These are phyloP conservation scores for Sorex maritimensis DNA, from an alignment of 2,797 vertebrate genomes.

Conservation along the genomic window DNA sequence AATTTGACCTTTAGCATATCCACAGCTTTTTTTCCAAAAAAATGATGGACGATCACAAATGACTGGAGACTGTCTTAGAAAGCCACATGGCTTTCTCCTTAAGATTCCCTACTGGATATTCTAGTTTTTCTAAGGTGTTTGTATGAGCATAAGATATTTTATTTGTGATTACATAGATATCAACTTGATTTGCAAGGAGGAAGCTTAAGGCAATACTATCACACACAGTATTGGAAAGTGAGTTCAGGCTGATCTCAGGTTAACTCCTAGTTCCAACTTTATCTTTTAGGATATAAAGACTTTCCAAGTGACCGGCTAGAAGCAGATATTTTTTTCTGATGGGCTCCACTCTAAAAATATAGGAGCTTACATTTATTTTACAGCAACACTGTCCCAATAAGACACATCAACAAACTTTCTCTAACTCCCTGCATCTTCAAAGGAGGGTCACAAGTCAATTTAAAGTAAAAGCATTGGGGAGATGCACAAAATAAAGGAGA, in stretches of 20 bases:
- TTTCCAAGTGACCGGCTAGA: background rate
- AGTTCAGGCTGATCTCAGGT: background rate
- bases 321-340: slow-evolving; percentile 36
- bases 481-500: slow-evolving; percentile 47
- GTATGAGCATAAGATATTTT: background rate
- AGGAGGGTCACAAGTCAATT: slow-evolving; percentile 68
- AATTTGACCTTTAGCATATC: background rate
- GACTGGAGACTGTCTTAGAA: background rate
- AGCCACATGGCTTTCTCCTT: background rate
- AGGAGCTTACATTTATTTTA: slow-evolving; percentile 70
- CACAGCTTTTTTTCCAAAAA: background rate
- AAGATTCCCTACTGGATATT: background rate
- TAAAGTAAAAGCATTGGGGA: slow-evolving; percentile 61
- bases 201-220: background rate
- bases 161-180: background rate
- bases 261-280: background rate
- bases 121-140: background rate
- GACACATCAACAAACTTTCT: slow-evolving; percentile 66
- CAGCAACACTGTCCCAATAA: slow-evolving; percentile 75
- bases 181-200: background rate
- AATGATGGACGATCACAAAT: background rate
- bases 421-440: slow-evolving; percentile 68
- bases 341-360: slow-evolving; percentile 8
- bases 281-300: background rate
- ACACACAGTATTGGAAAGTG: background rate